Evolutionary conservation across 2,797 vertebrate genomes (phyloP).

Genomic region (Pelochelys cantorii): DNA sequence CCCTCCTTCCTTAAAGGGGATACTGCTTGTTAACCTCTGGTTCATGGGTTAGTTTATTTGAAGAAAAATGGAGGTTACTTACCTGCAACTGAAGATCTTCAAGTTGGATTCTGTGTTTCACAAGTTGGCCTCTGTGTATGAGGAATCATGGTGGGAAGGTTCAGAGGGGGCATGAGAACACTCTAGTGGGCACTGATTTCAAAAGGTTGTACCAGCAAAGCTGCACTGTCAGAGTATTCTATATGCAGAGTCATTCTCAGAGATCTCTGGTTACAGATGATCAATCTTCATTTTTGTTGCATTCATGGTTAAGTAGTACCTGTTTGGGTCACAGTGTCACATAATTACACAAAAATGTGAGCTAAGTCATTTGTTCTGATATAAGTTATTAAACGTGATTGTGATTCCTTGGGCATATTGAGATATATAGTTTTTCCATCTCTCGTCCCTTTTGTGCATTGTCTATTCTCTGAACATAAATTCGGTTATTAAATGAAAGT

Average conservation of each 20-base stretch:
- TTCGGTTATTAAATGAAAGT: not conserved
- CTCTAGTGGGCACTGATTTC: not conserved
- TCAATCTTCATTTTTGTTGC: not conserved
- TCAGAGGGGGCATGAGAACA: not conserved
- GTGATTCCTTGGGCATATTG: not conserved
- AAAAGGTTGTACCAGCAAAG: not conserved
- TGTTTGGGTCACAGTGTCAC: not conserved
- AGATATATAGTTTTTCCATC: not conserved
- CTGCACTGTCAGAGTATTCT: not conserved
- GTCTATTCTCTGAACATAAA: not conserved
- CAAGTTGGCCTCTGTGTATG: not conserved
- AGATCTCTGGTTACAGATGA: not conserved
- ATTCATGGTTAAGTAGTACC: not conserved
- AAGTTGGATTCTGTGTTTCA: not conserved
- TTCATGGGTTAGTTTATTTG: too few species aligned
- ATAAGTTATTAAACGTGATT: not conserved
- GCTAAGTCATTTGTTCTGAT: not conserved
- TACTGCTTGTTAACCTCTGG: not conserved
- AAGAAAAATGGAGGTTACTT: not conserved
- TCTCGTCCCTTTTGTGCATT: not conserved
- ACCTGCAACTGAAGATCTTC: not conserved
- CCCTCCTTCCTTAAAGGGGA: too few species aligned
- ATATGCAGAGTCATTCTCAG: not conserved
- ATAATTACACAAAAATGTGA: not conserved
- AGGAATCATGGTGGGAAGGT: not conserved